phyloP scores from a whole-genome alignment of 2,797 vertebrate species.

The Artibeus jamaicensis region DNA sequence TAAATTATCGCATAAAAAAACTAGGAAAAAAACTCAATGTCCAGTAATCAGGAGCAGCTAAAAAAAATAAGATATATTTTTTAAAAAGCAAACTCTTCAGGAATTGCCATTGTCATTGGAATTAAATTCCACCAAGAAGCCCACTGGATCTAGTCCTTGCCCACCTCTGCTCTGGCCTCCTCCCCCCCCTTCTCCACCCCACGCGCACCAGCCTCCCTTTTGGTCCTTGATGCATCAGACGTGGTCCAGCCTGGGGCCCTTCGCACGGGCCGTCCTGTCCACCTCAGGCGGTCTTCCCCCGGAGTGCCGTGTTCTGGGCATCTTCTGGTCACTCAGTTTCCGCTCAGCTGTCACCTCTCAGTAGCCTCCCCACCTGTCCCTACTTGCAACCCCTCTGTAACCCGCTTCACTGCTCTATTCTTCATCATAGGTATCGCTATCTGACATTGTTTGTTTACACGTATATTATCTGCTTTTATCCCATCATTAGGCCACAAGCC shows the following conservation, averaged over 20 bases:
- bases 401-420: background rate
- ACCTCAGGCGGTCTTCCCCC: background rate
- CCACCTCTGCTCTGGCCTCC: background rate
- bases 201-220: background rate
- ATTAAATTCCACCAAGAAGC: background rate
- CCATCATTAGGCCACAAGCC: background rate
- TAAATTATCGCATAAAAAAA: background rate
- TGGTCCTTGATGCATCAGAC: background rate
- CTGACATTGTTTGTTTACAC: background rate
- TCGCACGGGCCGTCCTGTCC: background rate
- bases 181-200: background rate
- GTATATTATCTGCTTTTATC: background rate
- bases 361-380: background rate
- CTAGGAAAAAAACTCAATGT: background rate
- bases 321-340: background rate
- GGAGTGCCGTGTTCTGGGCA: background rate
- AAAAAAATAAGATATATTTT: background rate
- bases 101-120: background rate
- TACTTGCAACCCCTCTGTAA: background rate
- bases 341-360: background rate
- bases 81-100: background rate
- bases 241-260: background rate
- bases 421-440: background rate
- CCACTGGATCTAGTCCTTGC: fast-evolving
- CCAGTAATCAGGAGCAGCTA: background rate